phyloP scores from a whole-genome alignment of 2,113 vertebrate species.

The Syngnathus floridae region DNA sequence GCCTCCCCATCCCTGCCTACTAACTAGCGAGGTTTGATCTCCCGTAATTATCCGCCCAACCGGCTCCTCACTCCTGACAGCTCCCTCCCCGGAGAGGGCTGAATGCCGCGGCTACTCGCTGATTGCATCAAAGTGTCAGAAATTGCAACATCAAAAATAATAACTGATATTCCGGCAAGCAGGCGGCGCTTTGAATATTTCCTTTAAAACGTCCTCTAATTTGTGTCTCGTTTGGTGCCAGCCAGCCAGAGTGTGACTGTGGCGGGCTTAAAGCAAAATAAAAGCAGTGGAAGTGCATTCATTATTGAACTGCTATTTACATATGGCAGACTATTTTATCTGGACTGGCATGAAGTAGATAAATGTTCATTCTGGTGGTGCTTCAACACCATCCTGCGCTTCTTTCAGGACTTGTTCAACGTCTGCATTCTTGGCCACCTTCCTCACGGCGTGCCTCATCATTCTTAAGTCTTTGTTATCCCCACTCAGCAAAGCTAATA shows the following conservation, averaged over 20 bases:
- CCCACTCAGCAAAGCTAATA: slow-evolving; percentile 25
- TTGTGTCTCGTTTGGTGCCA: slow-evolving; percentile 70
- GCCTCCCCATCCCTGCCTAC: slow-evolving; percentile 78
- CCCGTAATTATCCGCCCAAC: slow-evolving; percentile 87
- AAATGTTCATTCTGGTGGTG: slow-evolving; percentile 53
- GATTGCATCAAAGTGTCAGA: slow-evolving; percentile 80
- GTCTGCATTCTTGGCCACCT: slow-evolving; percentile 39
- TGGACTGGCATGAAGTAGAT: slow-evolving; percentile 70
- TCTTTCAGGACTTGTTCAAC: slow-evolving; percentile 48
- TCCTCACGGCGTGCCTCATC: slow-evolving; percentile 31
- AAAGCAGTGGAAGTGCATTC: slow-evolving; percentile 73
- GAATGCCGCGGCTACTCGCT: slow-evolving; percentile 71
- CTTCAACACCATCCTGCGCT: slow-evolving; percentile 36
- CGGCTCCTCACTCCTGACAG: slow-evolving; percentile 82
- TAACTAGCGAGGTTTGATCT: slow-evolving; percentile 87
- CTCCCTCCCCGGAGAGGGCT: slow-evolving; percentile 75
- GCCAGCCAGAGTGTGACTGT: slow-evolving; percentile 54
- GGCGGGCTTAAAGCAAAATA: slow-evolving; percentile 72
- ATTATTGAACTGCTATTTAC: slow-evolving; percentile 76
- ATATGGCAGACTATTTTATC: slow-evolving; percentile 70
- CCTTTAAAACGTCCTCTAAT: slow-evolving; percentile 76
- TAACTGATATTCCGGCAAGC: slow-evolving; percentile 75
- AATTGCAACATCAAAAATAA: slow-evolving; percentile 85
- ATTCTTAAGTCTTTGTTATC: slow-evolving; percentile 26
- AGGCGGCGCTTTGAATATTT: slow-evolving; percentile 74